Percentiles rank a stretch among this genome's conserved stretches.
Conservation (phyloP, 2,113 vertebrate genomes). For the Gobio gobio region DNA sequence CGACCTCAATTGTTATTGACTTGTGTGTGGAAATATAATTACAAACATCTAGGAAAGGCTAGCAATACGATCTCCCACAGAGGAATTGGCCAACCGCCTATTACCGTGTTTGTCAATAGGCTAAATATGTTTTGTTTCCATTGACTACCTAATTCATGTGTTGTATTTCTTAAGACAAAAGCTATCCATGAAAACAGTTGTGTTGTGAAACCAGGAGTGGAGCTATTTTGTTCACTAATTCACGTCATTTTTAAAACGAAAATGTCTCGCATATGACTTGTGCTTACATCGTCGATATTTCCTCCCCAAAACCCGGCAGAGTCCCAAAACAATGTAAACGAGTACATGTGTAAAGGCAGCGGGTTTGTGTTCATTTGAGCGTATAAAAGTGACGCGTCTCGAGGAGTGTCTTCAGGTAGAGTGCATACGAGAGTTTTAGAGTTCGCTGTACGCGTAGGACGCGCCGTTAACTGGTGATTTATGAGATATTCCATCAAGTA, state of each 20-base stretch:
- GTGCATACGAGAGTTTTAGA: not conserved
- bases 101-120: constrained; percentile 52
- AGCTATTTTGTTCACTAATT: constrained; percentile 49
- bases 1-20: constrained; percentile 49
- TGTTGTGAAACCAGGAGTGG: not conserved
- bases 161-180: not conserved
- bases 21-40: constrained; percentile 40
- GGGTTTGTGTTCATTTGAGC: constrained; percentile 32
- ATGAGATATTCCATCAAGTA: not conserved
- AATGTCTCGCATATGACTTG: constrained; percentile 69
- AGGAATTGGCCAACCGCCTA: constrained; percentile 51
- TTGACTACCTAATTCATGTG: constrained; percentile 4
- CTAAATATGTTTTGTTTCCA: not conserved
- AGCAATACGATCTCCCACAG: constrained; percentile 39
- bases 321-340: not conserved
- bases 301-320: not conserved
- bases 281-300: constrained; percentile 37
- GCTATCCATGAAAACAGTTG: not conserved
- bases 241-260: constrained; percentile 69
- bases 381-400: constrained; percentile 11
- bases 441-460: not conserved
- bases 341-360: not conserved
- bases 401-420: constrained; percentile 27
- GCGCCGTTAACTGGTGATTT: not conserved
- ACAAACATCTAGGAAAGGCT: constrained; percentile 46